Evolutionary conservation across 2,113 vertebrate species (phyloP).

Genomic region (Laticauda laticaudata): DNA sequence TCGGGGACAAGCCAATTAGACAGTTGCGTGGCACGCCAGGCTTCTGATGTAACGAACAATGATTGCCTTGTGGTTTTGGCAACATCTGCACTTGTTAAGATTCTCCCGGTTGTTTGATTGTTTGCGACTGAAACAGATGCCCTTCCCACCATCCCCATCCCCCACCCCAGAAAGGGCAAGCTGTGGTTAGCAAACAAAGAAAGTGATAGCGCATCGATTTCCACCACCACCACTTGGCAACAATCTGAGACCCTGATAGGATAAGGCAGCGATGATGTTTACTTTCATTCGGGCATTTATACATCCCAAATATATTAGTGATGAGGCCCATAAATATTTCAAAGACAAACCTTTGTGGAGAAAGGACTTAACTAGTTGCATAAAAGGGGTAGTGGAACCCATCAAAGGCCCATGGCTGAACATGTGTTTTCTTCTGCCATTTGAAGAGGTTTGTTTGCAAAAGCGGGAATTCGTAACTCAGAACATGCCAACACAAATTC

Average conservation of each 20-base stretch:
- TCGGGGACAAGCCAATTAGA: slow-evolving; percentile 44
- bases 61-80: slow-evolving; percentile 59
- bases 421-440: neutral
- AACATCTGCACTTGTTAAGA: slow-evolving; percentile 34
- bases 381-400: neutral
- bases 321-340: neutral
- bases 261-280: accelerated
- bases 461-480: accelerated
- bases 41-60: slow-evolving; percentile 59
- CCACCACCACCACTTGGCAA: neutral
- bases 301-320: neutral
- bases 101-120: slow-evolving; percentile 35
- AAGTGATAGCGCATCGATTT: accelerated
- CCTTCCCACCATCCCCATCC: neutral
- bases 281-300: neutral
- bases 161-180: neutral
- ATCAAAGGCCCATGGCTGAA: neutral
- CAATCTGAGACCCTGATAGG: neutral
- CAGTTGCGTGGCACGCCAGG: slow-evolving; percentile 46
- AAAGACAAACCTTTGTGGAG: neutral
- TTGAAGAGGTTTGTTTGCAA: accelerated
- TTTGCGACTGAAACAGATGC: slow-evolving; percentile 32
- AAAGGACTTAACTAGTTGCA: neutral
- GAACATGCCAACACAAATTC: neutral
- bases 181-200: slow-evolving; percentile 34